phyloP scores from a whole-genome alignment of 2,888 invertebrate species.

The Leptothorax acervorum region DNA sequence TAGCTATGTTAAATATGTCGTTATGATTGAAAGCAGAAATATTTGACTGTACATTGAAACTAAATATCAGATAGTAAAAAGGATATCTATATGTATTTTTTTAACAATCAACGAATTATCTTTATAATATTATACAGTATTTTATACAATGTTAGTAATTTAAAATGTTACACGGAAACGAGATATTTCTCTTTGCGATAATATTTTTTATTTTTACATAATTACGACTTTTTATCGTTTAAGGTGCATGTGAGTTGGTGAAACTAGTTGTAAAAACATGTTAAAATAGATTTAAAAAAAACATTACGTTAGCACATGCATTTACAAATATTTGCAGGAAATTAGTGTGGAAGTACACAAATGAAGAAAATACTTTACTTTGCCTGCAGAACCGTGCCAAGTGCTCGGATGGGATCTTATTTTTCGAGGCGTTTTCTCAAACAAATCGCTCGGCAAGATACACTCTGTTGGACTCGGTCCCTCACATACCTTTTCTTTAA shows the following conservation, averaged over 20 bases:
- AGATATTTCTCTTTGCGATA: neutral
- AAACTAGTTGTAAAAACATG: neutral
- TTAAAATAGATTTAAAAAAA: neutral
- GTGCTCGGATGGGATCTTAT: conserved; percentile 64
- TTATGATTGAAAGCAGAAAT: neutral
- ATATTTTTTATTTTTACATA: neutral
- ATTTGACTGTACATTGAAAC: neutral
- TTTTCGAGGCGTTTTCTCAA: conserved; percentile 38
- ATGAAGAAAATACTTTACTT: conserved; percentile 57
- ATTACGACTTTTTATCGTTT: neutral
- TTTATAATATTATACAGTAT: neutral
- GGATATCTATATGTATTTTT: neutral
- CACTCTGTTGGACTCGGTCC: conserved; percentile 68
- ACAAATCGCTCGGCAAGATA: conserved; percentile 25
- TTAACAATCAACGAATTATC: neutral
- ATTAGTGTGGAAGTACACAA: neutral
- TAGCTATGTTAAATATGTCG: neutral
- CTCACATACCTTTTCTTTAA: conserved; percentile 59
- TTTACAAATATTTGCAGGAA: neutral
- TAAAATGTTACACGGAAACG: neutral
- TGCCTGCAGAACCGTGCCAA: conserved; percentile 69
- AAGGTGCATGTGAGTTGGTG: neutral
- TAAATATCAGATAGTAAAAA: neutral
- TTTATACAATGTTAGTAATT: neutral
- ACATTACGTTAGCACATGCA: neutral